Percentiles rank a stretch among this genome's conserved stretches.
Conservation (phyloP, 2,888 invertebrate species). For the Itoplectis maculator region DNA sequence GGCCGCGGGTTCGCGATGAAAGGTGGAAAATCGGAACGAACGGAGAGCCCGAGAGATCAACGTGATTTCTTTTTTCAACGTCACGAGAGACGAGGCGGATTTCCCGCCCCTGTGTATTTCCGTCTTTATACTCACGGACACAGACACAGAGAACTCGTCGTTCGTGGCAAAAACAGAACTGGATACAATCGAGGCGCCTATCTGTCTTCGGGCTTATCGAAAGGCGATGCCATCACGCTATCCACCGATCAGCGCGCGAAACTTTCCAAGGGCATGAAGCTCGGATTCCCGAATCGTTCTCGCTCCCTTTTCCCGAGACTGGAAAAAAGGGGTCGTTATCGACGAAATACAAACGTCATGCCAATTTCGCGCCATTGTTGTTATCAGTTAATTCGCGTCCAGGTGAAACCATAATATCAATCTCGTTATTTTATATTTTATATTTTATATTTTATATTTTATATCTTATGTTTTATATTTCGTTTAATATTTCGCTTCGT, state of each 20-base stretch:
- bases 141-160: slow-evolving; percentile 20
- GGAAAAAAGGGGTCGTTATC: slow-evolving; percentile 1
- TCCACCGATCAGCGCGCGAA: slow-evolving; percentile 76
- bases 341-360: background rate
- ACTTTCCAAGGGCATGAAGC: slow-evolving; percentile 71
- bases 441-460: no score
- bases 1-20: slow-evolving; percentile 40
- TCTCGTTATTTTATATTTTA: no score
- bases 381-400: background rate
- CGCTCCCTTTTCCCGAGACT: slow-evolving; percentile 32
- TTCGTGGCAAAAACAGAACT: slow-evolving; percentile 27
- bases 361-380: background rate
- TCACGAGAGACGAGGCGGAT: slow-evolving; percentile 45
- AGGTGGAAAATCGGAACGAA: slow-evolving; percentile 57
- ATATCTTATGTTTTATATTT: no score
- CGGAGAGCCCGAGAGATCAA: slow-evolving; percentile 53
- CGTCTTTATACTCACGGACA: slow-evolving; percentile 12
- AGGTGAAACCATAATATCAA: no score
- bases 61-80: slow-evolving; percentile 51
- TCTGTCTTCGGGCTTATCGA: slow-evolving; percentile 75
- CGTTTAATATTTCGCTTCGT: slow-evolving; percentile 76
- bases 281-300: slow-evolving; percentile 31
- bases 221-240: slow-evolving; percentile 76
- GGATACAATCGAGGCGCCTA: slow-evolving; percentile 62
- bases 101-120: slow-evolving; percentile 26